Evolutionary conservation across 2,113 vertebrate species (phyloP).

Genomic region (Castor canadensis): DNA sequence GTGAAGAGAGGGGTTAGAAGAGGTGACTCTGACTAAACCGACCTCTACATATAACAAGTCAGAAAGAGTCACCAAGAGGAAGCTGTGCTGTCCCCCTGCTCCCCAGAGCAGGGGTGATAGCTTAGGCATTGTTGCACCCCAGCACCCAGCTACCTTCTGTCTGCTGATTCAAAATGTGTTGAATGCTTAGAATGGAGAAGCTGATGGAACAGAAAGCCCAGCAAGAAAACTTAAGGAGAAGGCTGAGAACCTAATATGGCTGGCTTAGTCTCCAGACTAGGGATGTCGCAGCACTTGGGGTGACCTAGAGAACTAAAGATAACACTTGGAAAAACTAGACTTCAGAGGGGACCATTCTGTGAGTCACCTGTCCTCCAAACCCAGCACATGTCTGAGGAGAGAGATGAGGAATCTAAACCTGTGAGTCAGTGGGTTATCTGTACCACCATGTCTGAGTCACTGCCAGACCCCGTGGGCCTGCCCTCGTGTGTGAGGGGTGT

Average conservation of each 20-base stretch:
- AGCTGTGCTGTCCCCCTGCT: no score
- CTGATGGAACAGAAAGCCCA: background rate
- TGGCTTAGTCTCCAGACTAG: background rate
- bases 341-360: constrained; percentile 17
- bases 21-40: background rate
- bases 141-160: background rate
- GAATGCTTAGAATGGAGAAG: background rate
- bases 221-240: background rate
- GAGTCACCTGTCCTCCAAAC: constrained; percentile 62
- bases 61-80: background rate
- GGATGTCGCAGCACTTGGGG: background rate
- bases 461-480: background rate
- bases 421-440: constrained; percentile 55
- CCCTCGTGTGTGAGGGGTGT: background rate
- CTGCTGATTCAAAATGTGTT: background rate
- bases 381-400: background rate
- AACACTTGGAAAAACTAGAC: background rate
- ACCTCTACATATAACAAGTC: background rate
- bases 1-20: background rate
- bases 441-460: constrained; percentile 64
- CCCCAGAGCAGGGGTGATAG: background rate
- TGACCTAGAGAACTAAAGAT: background rate
- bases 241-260: background rate
- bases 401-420: background rate
- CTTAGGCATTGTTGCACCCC: background rate